Conservation (phyloP, 2,888 invertebrate species). For the Aphodius sticticus region DNA sequence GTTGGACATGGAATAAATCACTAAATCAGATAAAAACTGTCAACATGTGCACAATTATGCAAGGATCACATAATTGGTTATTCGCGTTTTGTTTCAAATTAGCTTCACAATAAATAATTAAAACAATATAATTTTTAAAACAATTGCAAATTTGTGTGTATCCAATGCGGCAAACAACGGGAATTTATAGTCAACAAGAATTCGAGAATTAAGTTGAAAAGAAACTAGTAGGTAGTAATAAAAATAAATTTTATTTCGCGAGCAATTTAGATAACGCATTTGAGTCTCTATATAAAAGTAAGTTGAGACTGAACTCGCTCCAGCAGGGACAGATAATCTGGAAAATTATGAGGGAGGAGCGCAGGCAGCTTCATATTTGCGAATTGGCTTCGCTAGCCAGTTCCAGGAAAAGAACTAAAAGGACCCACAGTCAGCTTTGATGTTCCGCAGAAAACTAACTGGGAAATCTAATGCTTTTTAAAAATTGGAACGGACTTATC, state of each 20-base stretch:
- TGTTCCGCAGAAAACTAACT: slow-evolving; percentile 24
- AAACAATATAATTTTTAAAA: too few relatives aligned
- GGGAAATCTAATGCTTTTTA: slow-evolving; percentile 20
- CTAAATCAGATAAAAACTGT: too few relatives aligned
- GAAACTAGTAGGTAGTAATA: too few relatives aligned
- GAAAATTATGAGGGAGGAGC: slow-evolving; percentile 18
- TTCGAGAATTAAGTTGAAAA: too few relatives aligned
- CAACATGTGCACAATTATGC: too few relatives aligned
- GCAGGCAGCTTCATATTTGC: slow-evolving; percentile 12
- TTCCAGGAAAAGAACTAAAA: slow-evolving; percentile 18
- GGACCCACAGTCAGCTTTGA: slow-evolving; percentile 17
- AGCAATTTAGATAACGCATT: slow-evolving; percentile 19
- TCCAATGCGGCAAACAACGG: too few relatives aligned
- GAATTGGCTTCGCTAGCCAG: slow-evolving; percentile 24
- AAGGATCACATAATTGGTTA: too few relatives aligned
- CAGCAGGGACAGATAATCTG: slow-evolving; percentile 16
- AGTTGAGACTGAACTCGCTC: background rate
- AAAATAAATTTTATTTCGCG: slow-evolving; percentile 11
- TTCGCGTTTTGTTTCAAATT: too few relatives aligned
- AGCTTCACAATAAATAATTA: too few relatives aligned
- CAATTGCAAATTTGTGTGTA: too few relatives aligned
- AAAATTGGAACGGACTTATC: slow-evolving; percentile 19
- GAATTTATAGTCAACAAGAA: too few relatives aligned
- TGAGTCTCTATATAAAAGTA: background rate
- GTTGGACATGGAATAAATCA: too few relatives aligned